Percentiles rank a stretch among this genome's conserved stretches.
Evolutionary conservation across 2,888 invertebrate genomes (phyloP).

Genomic region (Drosophila cracens): DNA sequence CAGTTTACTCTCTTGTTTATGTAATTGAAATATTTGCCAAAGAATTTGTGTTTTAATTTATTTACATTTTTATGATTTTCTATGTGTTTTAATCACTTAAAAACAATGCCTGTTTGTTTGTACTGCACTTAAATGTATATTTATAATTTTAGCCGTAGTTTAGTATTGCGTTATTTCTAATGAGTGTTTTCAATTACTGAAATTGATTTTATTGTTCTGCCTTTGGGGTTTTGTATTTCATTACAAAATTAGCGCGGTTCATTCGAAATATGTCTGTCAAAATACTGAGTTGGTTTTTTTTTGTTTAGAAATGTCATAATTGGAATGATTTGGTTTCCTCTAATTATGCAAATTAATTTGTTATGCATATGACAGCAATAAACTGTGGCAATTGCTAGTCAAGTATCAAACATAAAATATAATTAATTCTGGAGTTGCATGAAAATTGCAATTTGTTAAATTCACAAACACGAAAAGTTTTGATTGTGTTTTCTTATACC

Average conservation of each 20-base stretch:
- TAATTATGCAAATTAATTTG: constrained; percentile 32
- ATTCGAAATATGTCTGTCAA: constrained; percentile 4
- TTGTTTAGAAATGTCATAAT: constrained; percentile 6
- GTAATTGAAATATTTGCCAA: constrained; percentile 64
- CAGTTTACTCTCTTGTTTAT: constrained; percentile 37
- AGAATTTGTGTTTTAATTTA: constrained; percentile 54
- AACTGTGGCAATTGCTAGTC: constrained; percentile 42
- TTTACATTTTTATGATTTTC: constrained; percentile 42
- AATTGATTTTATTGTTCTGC: constrained; percentile 7
- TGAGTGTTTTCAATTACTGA: constrained; percentile 4
- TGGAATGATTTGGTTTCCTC: constrained; percentile 20
- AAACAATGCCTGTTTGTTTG: constrained; percentile 13
- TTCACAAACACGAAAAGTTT: constrained; percentile 22
- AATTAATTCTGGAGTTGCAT: constrained; percentile 18
- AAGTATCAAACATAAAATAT: constrained; percentile 10
- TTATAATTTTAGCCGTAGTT: constrained; percentile 21
- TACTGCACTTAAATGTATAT: constrained; percentile 10
- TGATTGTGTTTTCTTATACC: constrained; percentile 27
- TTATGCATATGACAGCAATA: constrained; percentile 29
- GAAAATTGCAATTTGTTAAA: constrained; percentile 9
- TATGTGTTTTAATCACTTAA: constrained; percentile 31
- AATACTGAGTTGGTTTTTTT: constrained; percentile 1
- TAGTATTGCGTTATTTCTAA: constrained; percentile 3
- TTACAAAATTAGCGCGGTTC: constrained; percentile 38
- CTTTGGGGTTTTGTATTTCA: neutral